Evolutionary conservation across 2,113 vertebrate species (phyloP).

Genomic region (Sander vitreus): DNA sequence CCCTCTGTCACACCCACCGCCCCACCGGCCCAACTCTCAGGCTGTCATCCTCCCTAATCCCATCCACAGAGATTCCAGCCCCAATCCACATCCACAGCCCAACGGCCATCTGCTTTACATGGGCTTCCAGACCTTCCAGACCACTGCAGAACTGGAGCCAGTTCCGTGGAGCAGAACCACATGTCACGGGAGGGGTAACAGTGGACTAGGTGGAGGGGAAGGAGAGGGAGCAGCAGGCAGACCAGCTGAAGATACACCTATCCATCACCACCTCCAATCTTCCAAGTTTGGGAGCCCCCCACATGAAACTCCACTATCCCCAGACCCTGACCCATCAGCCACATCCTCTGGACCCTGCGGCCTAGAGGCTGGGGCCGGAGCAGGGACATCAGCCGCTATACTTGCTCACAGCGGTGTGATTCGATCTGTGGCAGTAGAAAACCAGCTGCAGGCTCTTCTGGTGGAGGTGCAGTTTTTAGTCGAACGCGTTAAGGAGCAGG

Average conservation of each 20-base stretch:
- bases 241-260: conserved; percentile 42
- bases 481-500: conserved; percentile 83
- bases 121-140: conserved; percentile 81
- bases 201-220: conserved; percentile 50
- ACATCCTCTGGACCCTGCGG: conserved; percentile 66
- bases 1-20: conserved; percentile 49
- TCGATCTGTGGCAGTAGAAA: conserved; percentile 85
- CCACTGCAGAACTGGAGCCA: conserved; percentile 71
- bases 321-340: conserved; percentile 49
- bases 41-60: conserved; percentile 43
- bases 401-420: conserved; percentile 31
- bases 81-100: conserved; percentile 68
- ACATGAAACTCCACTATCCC: conserved; percentile 73
- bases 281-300: conserved; percentile 84
- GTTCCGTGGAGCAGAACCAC: conserved; percentile 61
- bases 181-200: conserved; percentile 55
- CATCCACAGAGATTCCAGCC: conserved; percentile 55
- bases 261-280: conserved; percentile 52
- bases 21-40: conserved; percentile 48
- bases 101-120: conserved; percentile 85
- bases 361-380: conserved; percentile 75
- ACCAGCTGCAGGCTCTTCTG: conserved; percentile 84
- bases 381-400: conserved; percentile 25
- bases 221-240: conserved; percentile 45
- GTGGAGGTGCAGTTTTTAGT: conserved; percentile 84